A percentile compares a stretch with the other conserved stretches of the same genome.
Evolutionary conservation across 2,888 invertebrate species (phyloP).

Genomic region (Xiphydria camelus): DNA sequence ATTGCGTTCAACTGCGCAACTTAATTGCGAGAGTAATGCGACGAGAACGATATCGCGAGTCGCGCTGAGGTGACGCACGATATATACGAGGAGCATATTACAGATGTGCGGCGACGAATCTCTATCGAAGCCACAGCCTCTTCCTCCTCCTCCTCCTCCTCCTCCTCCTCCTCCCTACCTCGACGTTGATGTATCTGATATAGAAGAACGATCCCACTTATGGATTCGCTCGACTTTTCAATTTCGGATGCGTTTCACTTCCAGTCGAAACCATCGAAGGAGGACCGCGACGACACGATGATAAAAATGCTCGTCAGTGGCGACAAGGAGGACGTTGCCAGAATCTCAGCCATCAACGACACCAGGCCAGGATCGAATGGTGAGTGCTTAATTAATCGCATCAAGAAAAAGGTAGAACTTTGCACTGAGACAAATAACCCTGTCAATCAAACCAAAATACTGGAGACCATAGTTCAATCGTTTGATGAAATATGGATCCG

Average conservation of each 20-base stretch:
- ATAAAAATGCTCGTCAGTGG: no score
- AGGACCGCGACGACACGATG: not conserved
- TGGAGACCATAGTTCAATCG: no score
- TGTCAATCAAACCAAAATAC: no score
- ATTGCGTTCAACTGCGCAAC: conserved; percentile 4
- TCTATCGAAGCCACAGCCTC: not conserved
- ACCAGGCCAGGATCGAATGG: not conserved
- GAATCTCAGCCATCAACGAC: conserved; percentile 6
- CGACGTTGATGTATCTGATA: no score
- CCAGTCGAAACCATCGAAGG: not conserved
- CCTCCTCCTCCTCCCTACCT: no score
- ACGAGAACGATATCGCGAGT: not conserved
- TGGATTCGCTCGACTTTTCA: no score
- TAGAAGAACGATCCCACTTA: no score
- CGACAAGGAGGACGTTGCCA: conserved; percentile 1
- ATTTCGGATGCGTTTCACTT: not conserved
- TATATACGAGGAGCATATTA: not conserved
- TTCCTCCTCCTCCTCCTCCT: no score
- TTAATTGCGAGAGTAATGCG: not conserved
- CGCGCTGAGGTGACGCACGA: not conserved
- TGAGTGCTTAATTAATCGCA: no score
- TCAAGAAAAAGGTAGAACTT: no score
- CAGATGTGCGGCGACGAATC: not conserved
- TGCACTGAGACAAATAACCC: no score
- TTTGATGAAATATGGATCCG: no score